A percentile compares a stretch with the other conserved stretches of the same genome.
phyloP scores from a whole-genome alignment of 2,797 vertebrate genomes.

The Tarsius wallacei region DNA sequence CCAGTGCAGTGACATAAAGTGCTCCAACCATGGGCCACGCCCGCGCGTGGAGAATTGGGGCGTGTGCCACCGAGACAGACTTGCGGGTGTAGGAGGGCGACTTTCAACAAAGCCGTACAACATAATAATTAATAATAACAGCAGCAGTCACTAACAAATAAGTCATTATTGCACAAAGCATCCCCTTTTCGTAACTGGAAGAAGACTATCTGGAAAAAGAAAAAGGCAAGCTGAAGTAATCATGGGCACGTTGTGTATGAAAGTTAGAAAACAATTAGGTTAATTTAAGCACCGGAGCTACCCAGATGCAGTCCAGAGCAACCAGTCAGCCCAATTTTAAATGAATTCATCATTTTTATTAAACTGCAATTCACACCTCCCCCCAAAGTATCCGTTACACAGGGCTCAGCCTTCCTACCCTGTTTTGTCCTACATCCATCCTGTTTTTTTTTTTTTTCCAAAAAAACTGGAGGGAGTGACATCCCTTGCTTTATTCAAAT shows the following conservation, averaged over 20 bases:
- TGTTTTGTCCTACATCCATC: neutral
- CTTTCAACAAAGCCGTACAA: neutral
- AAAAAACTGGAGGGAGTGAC: neutral
- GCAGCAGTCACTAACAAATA: neutral
- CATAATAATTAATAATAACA: neutral
- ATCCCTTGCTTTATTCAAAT: neutral
- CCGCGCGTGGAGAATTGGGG: neutral
- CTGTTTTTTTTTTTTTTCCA: neutral
- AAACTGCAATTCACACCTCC: neutral
- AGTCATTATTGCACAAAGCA: neutral
- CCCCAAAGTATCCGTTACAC: neutral
- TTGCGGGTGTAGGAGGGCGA: no score
- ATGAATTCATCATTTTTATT: neutral
- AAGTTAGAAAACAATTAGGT: neutral
- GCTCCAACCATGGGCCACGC: neutral
- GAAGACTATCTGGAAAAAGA: neutral
- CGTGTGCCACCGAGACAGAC: neutral
- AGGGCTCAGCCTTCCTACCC: neutral
- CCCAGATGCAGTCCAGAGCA: neutral
- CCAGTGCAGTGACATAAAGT: accelerated
- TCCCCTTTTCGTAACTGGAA: neutral
- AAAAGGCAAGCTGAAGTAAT: neutral
- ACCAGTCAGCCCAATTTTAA: neutral
- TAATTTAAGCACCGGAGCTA: no score
- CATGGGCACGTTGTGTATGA: neutral